Conservation (phyloP, 2,888 invertebrate genomes). For the Morinoia aosen region DNA sequence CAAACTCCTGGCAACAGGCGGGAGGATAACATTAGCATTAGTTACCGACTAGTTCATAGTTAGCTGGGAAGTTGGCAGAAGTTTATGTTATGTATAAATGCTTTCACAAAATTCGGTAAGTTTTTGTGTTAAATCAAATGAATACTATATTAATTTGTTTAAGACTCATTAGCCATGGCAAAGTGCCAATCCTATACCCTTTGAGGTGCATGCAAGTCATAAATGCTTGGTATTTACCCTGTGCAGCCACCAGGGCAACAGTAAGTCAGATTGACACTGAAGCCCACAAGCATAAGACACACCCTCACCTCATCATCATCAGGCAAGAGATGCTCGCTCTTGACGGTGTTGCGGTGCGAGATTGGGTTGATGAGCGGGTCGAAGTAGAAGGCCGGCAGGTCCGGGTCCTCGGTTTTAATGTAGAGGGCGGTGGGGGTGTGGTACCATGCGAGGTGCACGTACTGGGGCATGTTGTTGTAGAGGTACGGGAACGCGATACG, state of each 20-base stretch:
- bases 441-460: slow-evolving; percentile 99
- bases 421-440: slow-evolving; percentile 99
- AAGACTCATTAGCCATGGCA: too few relatives aligned
- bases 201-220: too few relatives aligned
- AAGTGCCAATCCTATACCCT: too few relatives aligned
- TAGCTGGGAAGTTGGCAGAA: neutral
- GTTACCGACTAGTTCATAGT: neutral
- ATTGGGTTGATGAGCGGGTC: slow-evolving; percentile 99
- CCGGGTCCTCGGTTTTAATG: slow-evolving; percentile 99
- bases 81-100: neutral
- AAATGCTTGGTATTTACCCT: too few relatives aligned
- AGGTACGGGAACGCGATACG: slow-evolving; percentile 99
- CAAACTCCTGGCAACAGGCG: slow-evolving; percentile 81
- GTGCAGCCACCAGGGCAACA: neutral
- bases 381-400: slow-evolving; percentile 99
- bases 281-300: neutral
- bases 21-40: neutral
- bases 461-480: slow-evolving; percentile 98
- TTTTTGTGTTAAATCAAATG: too few relatives aligned
- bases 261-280: neutral
- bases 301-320: slow-evolving; percentile 87
- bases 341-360: slow-evolving; percentile 86
- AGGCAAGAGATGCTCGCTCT: slow-evolving; percentile 87
- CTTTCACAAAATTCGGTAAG: neutral
- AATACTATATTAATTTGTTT: too few relatives aligned